A percentile compares a stretch with the other conserved stretches of the same genome.
Evolutionary conservation across 2,113 vertebrate species (phyloP).

Genomic region (Lycaon pictus): DNA sequence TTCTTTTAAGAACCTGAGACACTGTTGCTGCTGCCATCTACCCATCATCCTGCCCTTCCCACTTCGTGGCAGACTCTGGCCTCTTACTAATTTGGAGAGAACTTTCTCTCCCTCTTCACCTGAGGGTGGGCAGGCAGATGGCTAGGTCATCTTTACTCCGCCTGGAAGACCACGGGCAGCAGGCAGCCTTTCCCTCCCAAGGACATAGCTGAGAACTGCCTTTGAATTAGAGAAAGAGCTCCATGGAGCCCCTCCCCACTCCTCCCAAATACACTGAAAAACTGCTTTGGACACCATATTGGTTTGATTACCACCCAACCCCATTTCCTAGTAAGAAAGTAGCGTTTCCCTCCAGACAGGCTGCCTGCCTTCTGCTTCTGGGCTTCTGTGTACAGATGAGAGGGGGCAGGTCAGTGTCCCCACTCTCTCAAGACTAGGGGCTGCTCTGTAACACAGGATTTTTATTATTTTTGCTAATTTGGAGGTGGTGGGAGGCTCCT

Average conservation of each 20-base stretch:
- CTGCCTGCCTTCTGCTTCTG: no score
- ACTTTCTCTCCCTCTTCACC: not conserved
- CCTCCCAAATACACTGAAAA: not conserved
- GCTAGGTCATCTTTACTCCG: not conserved
- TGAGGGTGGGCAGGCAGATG: not conserved
- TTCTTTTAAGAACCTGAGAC: not conserved
- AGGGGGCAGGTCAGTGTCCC: not conserved
- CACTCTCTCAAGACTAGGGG: not conserved
- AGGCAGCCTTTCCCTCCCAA: not conserved
- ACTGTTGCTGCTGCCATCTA: no score
- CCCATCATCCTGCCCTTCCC: no score
- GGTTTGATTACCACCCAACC: not conserved
- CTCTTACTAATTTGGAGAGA: not conserved
- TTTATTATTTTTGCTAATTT: not conserved
- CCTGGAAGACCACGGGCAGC: not conserved
- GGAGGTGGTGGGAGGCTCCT: not conserved
- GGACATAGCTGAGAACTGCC: not conserved
- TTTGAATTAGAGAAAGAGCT: not conserved
- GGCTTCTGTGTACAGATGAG: not conserved
- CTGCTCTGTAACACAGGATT: not conserved
- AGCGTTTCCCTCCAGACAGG: not conserved
- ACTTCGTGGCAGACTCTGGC: not conserved
- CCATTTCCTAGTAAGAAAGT: not conserved
- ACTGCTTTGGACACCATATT: not conserved
- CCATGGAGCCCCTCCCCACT: not conserved